Evolutionary conservation across 2,888 invertebrate species (phyloP), one percentile per base, ranked within the genome.

Genomic region (Stegana nigrithorax): DNA sequence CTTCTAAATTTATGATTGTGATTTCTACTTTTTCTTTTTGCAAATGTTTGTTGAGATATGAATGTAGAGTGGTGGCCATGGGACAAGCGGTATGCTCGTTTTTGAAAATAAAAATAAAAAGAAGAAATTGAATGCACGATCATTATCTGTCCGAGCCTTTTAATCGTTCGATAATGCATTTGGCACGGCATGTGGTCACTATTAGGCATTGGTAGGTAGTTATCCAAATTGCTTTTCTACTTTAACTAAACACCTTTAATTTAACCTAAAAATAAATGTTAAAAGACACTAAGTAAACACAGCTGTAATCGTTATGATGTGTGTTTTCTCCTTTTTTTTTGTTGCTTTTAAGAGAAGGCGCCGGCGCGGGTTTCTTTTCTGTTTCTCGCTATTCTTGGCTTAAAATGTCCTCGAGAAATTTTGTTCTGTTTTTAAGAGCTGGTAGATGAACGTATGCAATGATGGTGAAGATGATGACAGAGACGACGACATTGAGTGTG

Each of bases 71-170:
- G 50, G 14, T n/a, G n/a, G n/a, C n/a, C 53, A 21, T 63, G 55
- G 12, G 44, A 26, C n/a, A 10, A 17, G 25, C 23, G 26, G 8
- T 57, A 10, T 10, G 27, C 29, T 26, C 17, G 4, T 44, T 27
- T 26, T 44, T 45, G 17, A 3, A 3, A 12, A 10, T n/a, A n/a
- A n/a, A n/a, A n/a, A n/a, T n/a, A n/a, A n/a, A n/a, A n/a, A n/a
- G n/a, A n/a, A 14, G 32, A 32, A n/a, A 45, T 44, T 45, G 12
- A 19, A 19, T 23, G 25, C 67, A 76, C 72, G 71, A 71, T 59
- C 63, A 66, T 68, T 67, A 75, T 75, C 73, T 75, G 67, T 70
- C 73, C 64, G 68, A 70, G 67, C 68, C 72, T 21, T 70, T 64
- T 62, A 5, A 19, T 50, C 50, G 59, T 75, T 53, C 62, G 73